Base-by-base conservation (phyloP, 2,797 vertebrate genomes). In the Calcarius lapponicus region DNA sequence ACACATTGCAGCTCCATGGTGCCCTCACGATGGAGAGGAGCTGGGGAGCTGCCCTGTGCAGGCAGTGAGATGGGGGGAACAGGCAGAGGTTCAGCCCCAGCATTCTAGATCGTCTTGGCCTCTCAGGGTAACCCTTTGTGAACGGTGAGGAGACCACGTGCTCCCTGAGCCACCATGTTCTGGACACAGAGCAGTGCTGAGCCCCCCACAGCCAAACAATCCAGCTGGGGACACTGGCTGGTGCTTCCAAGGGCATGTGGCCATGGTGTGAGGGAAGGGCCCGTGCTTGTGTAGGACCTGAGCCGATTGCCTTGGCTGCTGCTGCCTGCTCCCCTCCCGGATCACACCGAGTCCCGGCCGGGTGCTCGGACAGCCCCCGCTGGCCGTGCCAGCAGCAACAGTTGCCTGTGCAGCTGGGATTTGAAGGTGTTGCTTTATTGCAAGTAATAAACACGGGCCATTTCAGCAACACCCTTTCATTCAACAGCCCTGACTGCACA, bases 371-470 rank as follows among this genome's bases (percentile, higher is more conserved):
- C 88, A 71, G 84, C 81, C 82, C 67, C 3, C 0, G 0, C 85
- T 58, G 50, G 14, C 79, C 1, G 4, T 83, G 92, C 93, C 95
- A 93, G 95, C 86, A 95, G 81, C 89, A 95, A 72, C 79, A 65
- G 78, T 91, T 32, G 31, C 73, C 48, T 78, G 64, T 1, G 7
- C 91, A 84, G 86, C 90, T 94, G 93, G 80, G 93, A 88, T 79
- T 56, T 64, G 70, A 40, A 87, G 91, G 80, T 24, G 73, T 91
- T 47, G 53, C 61, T 95, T 94, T 92, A 94, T 86, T 79, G 83
- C 73, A 7, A 84, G 90, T 60, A 60, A 90, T 96, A 94, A 95
- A 94, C 60, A 12, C 0, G 56, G 70, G 58, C 29, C 4, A 0
- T 82, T 90, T 80, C 90, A 93, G 38, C 62, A 73, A 81, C 85